Conservation (phyloP, 2,113 vertebrate genomes). For the Sander vitreus region DNA sequence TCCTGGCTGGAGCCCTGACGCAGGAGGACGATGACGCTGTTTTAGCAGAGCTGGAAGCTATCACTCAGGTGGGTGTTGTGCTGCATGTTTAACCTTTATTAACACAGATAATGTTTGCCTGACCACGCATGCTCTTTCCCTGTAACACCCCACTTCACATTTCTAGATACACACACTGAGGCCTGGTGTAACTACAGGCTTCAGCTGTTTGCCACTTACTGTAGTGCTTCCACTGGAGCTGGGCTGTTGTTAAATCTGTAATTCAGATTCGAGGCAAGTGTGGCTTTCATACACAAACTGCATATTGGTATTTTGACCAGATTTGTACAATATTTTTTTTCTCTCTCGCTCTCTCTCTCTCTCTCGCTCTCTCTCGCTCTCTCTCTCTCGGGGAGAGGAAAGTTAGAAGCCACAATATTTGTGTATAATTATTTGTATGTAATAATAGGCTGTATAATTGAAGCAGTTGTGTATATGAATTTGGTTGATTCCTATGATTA, state of each 20-base stretch:
- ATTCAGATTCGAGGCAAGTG: constrained; percentile 27
- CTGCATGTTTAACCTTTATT: constrained; percentile 27
- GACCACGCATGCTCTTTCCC: background rate
- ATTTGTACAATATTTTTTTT: background rate
- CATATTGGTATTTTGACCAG: constrained; percentile 22
- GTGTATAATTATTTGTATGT: background rate
- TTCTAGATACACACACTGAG: background rate
- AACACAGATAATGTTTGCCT: constrained; percentile 7
- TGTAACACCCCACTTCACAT: constrained; percentile 7
- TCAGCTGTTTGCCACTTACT: constrained; percentile 3
- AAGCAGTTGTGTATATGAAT: constrained; percentile 18
- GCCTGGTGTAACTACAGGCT: constrained; percentile 2
- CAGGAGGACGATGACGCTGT: constrained; percentile 93
- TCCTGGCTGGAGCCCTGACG: constrained; percentile 90
- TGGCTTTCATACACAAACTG: constrained; percentile 10
- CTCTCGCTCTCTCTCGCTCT: too few relatives aligned
- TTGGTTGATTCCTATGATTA: constrained; percentile 49
- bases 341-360: background rate
- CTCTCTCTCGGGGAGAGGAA: background rate
- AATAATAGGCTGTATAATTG: constrained; percentile 33
- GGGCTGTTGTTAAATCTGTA: constrained; percentile 20
- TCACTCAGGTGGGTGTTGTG: constrained; percentile 88
- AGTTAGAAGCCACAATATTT: background rate
- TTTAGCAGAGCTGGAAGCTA: constrained; percentile 89
- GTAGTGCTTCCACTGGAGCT: background rate